A percentile compares a stretch with the other conserved stretches of the same genome.
Evolutionary conservation across 2,888 invertebrate genomes (phyloP).

Genomic region (Napeogenes inachia): DNA sequence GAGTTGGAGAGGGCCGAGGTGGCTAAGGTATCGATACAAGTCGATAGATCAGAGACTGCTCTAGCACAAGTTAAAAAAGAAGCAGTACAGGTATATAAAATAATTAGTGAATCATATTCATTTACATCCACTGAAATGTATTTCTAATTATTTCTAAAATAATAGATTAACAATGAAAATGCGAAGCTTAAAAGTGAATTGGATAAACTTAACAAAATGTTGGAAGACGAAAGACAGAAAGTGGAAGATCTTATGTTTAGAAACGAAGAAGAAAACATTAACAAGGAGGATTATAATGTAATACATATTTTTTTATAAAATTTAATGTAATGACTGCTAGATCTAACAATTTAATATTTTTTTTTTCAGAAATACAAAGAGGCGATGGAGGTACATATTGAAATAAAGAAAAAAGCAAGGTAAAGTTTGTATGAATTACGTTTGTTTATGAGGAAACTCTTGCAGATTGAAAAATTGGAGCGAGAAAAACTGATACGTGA

Average conservation of each 20-base stretch:
- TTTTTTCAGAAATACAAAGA: constrained; percentile 73
- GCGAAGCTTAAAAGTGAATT: constrained; percentile 76
- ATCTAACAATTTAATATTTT: constrained; percentile 24
- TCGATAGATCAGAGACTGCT: constrained; percentile 85
- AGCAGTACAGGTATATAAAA: constrained; percentile 76
- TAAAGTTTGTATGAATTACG: background rate
- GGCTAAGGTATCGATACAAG: constrained; percentile 87
- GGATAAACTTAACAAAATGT: constrained; percentile 76
- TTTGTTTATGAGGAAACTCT: constrained; percentile 7
- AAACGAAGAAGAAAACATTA: constrained; percentile 93
- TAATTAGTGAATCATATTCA: background rate
- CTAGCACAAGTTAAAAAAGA: constrained; percentile 79
- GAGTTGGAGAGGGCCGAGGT: constrained; percentile 94
- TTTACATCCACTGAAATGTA: background rate
- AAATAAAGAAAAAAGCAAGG: background rate
- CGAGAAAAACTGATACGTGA: constrained; percentile 74
- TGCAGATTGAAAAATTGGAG: constrained; percentile 57
- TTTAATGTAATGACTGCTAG: background rate
- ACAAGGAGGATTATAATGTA: constrained; percentile 93
- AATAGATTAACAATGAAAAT: constrained; percentile 72
- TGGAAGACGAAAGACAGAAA: constrained; percentile 88
- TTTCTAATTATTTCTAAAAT: constrained; percentile 12
- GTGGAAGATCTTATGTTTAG: constrained; percentile 94
- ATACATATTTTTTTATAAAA: constrained; percentile 29
- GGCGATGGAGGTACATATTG: constrained; percentile 59